Evolutionary conservation across 1,140 invertebrate genomes (phyloP).

Genomic region (Penaeus chinensis): DNA sequence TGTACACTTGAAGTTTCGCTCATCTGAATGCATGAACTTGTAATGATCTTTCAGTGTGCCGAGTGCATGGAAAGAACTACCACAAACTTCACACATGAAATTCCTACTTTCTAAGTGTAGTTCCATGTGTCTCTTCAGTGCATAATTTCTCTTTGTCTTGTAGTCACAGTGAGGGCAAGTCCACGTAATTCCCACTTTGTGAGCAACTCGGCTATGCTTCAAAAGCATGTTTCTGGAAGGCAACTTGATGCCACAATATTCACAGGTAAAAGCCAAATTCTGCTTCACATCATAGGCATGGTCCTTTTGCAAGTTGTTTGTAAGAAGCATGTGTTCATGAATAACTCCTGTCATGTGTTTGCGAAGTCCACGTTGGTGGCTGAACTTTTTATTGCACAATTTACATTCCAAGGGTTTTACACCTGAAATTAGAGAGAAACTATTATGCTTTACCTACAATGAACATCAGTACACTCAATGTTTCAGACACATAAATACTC

Average conservation of each 20-base stretch:
- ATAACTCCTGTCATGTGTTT: conserved; percentile 46
- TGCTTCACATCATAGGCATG: conserved; percentile 45
- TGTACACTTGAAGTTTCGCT: conserved; percentile 65
- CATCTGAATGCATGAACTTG: conserved; percentile 68
- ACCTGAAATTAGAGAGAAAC: conserved; percentile 24
- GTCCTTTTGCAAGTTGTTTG: conserved; percentile 41
- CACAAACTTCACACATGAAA: conserved; percentile 68
- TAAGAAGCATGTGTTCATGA: conserved; percentile 37
- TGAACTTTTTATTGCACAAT: conserved; percentile 47
- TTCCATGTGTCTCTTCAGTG: conserved; percentile 47
- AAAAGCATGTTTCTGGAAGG: conserved; percentile 44
- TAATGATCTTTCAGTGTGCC: conserved; percentile 68
- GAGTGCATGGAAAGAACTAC: conserved; percentile 68
- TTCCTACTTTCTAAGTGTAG: conserved; percentile 37
- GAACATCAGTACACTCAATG: no score
- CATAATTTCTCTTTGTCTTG: conserved; percentile 46
- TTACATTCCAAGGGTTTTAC: conserved; percentile 46
- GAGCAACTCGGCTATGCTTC: conserved; percentile 24
- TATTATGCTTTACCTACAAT: no score
- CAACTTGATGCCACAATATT: conserved; percentile 43
- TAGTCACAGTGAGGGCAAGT: conserved; percentile 59
- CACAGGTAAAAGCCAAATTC: conserved; percentile 35
- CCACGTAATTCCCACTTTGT: conserved; percentile 42
- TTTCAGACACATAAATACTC: no score
- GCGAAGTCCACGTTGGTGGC: conserved; percentile 36